Evolutionary conservation across 2,797 vertebrate genomes (phyloP).

Genomic region (Gouania willdenowi): DNA sequence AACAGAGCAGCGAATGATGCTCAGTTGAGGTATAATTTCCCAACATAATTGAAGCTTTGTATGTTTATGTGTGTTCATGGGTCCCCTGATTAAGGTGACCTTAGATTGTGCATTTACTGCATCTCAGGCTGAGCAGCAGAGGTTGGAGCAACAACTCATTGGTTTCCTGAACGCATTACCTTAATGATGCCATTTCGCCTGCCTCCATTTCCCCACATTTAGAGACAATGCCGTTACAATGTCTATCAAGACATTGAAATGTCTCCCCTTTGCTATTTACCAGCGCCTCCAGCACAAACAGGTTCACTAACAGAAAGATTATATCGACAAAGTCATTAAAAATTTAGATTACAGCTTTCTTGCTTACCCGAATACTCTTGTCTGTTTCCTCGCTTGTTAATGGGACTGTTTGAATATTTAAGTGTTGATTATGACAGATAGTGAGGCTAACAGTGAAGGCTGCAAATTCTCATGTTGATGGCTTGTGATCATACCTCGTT

Average conservation of each 20-base stretch:
- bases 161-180: constrained; percentile 68
- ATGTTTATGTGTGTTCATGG: constrained; percentile 31
- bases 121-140: constrained; percentile 58
- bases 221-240: constrained; percentile 49
- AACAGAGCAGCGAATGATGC: constrained; percentile 30
- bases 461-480: constrained; percentile 38
- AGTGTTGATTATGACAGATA: constrained; percentile 60
- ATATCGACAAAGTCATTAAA: constrained; percentile 61
- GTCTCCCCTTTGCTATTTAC: constrained; percentile 61
- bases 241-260: constrained; percentile 67
- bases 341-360: constrained; percentile 64
- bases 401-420: constrained; percentile 67
- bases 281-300: constrained; percentile 47
- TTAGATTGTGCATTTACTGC: constrained; percentile 56
- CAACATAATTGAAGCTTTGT: constrained; percentile 44
- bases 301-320: constrained; percentile 48
- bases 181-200: constrained; percentile 67
- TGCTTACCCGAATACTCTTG: constrained; percentile 35
- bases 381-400: constrained; percentile 54
- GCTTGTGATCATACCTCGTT: constrained; percentile 58
- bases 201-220: constrained; percentile 61
- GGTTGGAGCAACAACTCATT: constrained; percentile 59
- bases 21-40: constrained; percentile 54
- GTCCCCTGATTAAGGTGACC: constrained; percentile 64
- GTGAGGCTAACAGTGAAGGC: constrained; percentile 32